Base-by-base conservation (phyloP, 2,888 invertebrate genomes). In the Galeopsomyia nigrocyanea region DNA sequence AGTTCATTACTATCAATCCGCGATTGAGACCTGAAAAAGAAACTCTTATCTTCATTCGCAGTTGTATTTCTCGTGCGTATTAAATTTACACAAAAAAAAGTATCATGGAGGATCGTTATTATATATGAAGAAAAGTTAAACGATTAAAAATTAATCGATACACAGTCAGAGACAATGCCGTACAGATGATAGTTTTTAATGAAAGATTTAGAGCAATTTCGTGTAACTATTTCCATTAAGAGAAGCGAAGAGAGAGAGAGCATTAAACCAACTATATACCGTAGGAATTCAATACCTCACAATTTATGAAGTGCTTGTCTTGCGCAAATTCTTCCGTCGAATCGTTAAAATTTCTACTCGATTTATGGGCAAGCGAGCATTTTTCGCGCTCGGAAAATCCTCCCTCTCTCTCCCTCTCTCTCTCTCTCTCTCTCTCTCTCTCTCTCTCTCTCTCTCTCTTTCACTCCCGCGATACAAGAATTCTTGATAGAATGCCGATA, bases 161-260 rank as follows among this genome's bases (percentile, higher is more conserved):
- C 7, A 31, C n/a, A 31, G 17, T n/a, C n/a, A 26, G 14, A 31
- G 22, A 31, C 14, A 58, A 39, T 58, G 26, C 57, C 17, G 17
- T n/a, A n/a, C 26, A 31, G 39, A 26, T 39, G 31, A 31, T 31
- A 7, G 31, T 3, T 31, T 31, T 57, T 39, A 57, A 46, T 50
- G 63, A 2, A 49, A 49, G 64, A 55, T 49, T 57, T 10, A 14
- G 60, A 53, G 65, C 56, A 53, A 68, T 73, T 65, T 66, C 56
- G 51, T 67, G 67, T 70, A 74, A 74, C 74, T 74, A 74, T 74
- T 74, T 74, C 71, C 71, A 74, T 74, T 74, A 74, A n/a, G n/a
- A n/a, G n/a, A 71, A 74, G 46, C 51, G 16, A n/a, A n/a, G n/a
- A n/a, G n/a, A n/a, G 65, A 31, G 67, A 71, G 68, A 68, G 74